Conservation (phyloP, 2,888 invertebrate genomes). For the Pachliopta kotzebuea region DNA sequence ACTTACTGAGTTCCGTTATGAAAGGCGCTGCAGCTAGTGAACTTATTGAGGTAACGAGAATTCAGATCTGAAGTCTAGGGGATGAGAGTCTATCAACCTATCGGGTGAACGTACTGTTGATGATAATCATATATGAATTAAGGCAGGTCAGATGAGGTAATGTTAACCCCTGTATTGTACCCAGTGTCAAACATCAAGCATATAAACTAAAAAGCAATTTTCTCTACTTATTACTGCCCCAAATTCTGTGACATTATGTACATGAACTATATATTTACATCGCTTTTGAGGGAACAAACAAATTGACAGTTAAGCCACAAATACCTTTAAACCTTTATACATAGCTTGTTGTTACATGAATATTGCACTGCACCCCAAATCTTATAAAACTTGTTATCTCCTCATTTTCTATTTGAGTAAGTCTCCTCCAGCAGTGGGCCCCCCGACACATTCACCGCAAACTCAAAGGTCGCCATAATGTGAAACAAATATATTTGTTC, state of each 20-base stretch:
- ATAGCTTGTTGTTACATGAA: constrained; percentile 1
- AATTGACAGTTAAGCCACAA: not conserved
- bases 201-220: no score
- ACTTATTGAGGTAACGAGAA: not conserved
- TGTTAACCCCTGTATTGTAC: no score
- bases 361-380: constrained; percentile 3
- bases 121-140: no score
- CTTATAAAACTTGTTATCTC: constrained; percentile 15
- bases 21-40: not conserved
- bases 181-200: no score
- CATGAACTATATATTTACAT: no score
- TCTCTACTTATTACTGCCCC: no score
- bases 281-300: no score
- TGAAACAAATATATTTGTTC: constrained; percentile 32
- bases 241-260: no score
- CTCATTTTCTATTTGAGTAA: constrained; percentile 26
- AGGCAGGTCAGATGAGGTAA: no score
- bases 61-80: not conserved
- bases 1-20: no score
- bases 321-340: not conserved
- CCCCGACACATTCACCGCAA: constrained; percentile 7
- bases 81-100: no score
- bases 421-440: not conserved
- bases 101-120: no score
- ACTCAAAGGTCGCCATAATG: constrained; percentile 22